Evolutionary conservation across 1,140 invertebrate species (phyloP).

Genomic region (Helicoverpa armigera): DNA sequence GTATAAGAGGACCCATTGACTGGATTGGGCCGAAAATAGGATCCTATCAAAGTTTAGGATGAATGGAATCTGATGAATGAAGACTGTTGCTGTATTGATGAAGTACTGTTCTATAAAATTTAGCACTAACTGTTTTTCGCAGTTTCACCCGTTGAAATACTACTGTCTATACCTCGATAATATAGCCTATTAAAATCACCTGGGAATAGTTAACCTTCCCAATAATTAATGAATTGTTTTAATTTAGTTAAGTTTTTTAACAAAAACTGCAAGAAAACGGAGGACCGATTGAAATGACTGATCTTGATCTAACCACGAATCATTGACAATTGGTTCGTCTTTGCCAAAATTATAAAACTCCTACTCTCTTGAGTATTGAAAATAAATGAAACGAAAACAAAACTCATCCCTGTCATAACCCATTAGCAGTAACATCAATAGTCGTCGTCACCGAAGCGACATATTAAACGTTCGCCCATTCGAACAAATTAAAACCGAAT

Average conservation of each 20-base stretch:
- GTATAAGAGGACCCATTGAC: background rate
- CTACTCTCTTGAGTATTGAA: background rate
- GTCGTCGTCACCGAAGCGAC: slow-evolving; percentile 10
- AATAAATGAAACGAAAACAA: background rate
- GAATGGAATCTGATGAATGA: background rate
- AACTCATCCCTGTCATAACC: background rate
- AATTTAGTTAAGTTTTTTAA: no score
- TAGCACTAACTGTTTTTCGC: no score
- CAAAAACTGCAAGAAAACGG: no score
- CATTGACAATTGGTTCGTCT: no score
- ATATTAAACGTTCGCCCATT: slow-evolving; percentile 5
- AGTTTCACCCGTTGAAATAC: no score
- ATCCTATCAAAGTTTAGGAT: background rate
- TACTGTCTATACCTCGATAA: no score
- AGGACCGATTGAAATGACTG: no score
- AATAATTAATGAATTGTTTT: no score
- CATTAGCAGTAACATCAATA: slow-evolving; percentile 2
- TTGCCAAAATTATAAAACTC: no score
- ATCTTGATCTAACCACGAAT: no score
- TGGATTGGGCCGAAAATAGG: background rate
- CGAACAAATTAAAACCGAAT: slow-evolving; percentile 38
- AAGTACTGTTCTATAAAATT: background rate
- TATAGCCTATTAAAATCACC: no score
- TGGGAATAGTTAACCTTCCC: no score
- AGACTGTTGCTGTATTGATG: background rate